A percentile compares a stretch with the other conserved stretches of the same genome.
Conservation (phyloP, 2,113 vertebrate genomes). For the Forbesichthys papilliferus region DNA sequence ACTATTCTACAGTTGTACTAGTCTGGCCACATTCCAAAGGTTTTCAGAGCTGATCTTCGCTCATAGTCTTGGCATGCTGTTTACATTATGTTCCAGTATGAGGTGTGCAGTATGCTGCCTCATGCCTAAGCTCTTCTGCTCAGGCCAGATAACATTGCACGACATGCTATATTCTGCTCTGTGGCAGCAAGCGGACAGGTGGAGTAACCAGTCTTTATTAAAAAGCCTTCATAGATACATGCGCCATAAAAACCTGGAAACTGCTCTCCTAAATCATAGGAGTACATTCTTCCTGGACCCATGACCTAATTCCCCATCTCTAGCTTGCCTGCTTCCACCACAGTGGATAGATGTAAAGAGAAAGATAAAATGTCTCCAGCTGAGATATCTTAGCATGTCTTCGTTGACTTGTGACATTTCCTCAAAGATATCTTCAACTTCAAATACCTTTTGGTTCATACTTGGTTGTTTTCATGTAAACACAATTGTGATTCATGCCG, state of each 20-base stretch:
- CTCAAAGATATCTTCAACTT: slow-evolving; percentile 35
- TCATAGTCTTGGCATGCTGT: slow-evolving; percentile 39
- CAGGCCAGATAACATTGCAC: slow-evolving; percentile 35
- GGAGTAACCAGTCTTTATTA: slow-evolving; percentile 42
- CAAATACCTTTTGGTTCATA: neutral
- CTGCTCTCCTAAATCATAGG: too few species aligned
- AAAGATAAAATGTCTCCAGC: slow-evolving; percentile 44
- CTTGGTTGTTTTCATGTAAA: neutral
- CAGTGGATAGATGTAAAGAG: slow-evolving; percentile 44
- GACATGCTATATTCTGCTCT: slow-evolving; percentile 21
- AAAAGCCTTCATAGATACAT: slow-evolving; percentile 37
- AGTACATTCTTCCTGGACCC: slow-evolving; percentile 27
- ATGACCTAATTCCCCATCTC: slow-evolving; percentile 35
- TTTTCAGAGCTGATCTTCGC: slow-evolving; percentile 46
- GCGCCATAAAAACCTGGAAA: slow-evolving; percentile 40
- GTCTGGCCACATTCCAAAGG: slow-evolving; percentile 28
- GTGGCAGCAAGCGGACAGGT: slow-evolving; percentile 45
- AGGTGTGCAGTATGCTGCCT: slow-evolving; percentile 29
- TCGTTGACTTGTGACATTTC: slow-evolving; percentile 52
- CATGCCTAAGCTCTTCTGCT: slow-evolving; percentile 7
- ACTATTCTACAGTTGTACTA: slow-evolving; percentile 3
- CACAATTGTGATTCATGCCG: slow-evolving; percentile 15
- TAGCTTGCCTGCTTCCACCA: slow-evolving; percentile 6
- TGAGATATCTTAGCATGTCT: slow-evolving; percentile 42
- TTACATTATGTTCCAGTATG: slow-evolving; percentile 19